phyloP scores from a whole-genome alignment of 2,113 vertebrate species.

The Motacilla tschutschensis region DNA sequence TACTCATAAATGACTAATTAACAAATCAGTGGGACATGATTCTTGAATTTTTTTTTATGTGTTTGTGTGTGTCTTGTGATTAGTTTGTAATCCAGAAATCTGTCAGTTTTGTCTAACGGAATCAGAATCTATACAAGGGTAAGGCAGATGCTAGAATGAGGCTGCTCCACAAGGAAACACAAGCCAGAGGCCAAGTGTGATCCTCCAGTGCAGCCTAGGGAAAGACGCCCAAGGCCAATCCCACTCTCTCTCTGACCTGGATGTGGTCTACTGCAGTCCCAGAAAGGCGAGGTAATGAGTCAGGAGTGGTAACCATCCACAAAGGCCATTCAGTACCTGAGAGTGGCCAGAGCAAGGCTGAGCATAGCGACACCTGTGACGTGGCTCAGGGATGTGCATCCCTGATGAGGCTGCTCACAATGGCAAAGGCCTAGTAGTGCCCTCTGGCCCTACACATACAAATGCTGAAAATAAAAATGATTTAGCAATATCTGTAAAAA shows the following conservation, averaged over 20 bases:
- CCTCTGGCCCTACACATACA: background rate
- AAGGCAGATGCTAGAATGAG: background rate
- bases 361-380: background rate
- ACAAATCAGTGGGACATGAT: background rate
- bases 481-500: background rate
- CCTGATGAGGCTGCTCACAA: background rate
- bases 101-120: background rate
- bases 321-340: background rate
- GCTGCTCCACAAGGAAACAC: background rate
- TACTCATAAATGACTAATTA: background rate
- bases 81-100: background rate
- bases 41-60: background rate
- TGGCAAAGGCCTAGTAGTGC: background rate
- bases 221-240: background rate
- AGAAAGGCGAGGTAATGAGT: fast-evolving
- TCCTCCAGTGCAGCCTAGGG: no score
- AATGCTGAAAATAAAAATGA: background rate
- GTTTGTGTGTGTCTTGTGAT: background rate
- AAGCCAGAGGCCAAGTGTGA: background rate
- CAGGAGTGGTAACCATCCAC: background rate
- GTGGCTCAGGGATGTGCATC: no score
- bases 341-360: background rate
- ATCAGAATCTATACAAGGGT: background rate
- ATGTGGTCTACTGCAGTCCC: background rate
- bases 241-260: no score